These are phyloP conservation scores for Stenodema calcarata DNA, from an alignment of 2,888 invertebrate species.

Conservation along the genomic window DNA sequence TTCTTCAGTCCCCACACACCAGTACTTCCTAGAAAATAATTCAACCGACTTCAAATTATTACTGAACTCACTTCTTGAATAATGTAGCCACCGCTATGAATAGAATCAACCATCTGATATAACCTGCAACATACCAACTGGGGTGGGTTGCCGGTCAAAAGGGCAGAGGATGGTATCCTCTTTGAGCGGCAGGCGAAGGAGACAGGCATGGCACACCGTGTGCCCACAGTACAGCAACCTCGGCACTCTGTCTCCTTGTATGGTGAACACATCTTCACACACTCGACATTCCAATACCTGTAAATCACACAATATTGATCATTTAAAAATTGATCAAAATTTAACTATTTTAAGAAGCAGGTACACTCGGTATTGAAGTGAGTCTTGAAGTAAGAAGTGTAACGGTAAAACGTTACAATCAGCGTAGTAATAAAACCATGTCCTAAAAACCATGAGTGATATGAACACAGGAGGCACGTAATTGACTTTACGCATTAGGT, in stretches of 20 bases:
- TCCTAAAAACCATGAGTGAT: too few relatives aligned
- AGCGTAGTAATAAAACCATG: too few relatives aligned
- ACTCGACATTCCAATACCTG: conserved; percentile 66
- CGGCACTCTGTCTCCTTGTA: conserved; percentile 67
- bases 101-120: too few relatives aligned
- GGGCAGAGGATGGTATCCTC: conserved; percentile 64
- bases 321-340: too few relatives aligned
- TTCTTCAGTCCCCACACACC: conserved; percentile 66
- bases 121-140: conserved; percentile 60
- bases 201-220: conserved; percentile 67
- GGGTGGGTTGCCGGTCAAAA: conserved; percentile 67
- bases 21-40: conserved; percentile 60
- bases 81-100: too few relatives aligned
- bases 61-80: too few relatives aligned
- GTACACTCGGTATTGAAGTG: too few relatives aligned
- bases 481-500: too few relatives aligned
- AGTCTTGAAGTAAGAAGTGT: too few relatives aligned
- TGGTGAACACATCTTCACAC: conserved; percentile 66
- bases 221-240: conserved; percentile 65
- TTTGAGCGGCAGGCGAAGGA: conserved; percentile 63
- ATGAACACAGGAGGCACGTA: too few relatives aligned
- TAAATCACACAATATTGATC: not conserved
- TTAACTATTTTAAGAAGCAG: too few relatives aligned
- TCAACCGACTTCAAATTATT: not conserved
- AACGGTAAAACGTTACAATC: too few relatives aligned